Evolutionary conservation across 2,113 vertebrate species (phyloP).

Genomic region (Melanerpes formicivorus): DNA sequence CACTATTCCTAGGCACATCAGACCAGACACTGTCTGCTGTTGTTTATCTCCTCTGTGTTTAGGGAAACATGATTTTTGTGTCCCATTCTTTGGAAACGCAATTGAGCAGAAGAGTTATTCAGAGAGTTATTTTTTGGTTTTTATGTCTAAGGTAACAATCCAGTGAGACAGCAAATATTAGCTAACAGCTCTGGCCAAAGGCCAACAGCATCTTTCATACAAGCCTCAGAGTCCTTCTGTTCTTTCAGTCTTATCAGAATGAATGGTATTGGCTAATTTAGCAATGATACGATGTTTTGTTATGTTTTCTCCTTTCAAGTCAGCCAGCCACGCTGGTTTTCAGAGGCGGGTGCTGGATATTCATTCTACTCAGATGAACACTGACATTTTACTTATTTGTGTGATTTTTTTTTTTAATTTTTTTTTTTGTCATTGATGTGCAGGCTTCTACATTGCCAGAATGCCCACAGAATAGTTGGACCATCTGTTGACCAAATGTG

Average conservation of each 20-base stretch:
- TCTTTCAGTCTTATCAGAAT: slow-evolving; percentile 16
- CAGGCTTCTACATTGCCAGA: slow-evolving; percentile 35
- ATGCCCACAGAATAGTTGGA: slow-evolving; percentile 36
- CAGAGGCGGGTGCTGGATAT: not conserved
- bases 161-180: not conserved
- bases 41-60: not conserved
- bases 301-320: slow-evolving; percentile 26
- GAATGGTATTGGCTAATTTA: slow-evolving; percentile 11
- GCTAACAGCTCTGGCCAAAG: slow-evolving; percentile 26
- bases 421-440: slow-evolving; percentile 47
- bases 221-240: slow-evolving; percentile 8
- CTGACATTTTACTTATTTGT: slow-evolving; percentile 73
- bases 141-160: slow-evolving; percentile 18
- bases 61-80: slow-evolving; percentile 7
- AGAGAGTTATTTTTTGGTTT: not conserved
- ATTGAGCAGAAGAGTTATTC: slow-evolving; percentile 26
- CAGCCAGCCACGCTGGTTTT: slow-evolving; percentile 3
- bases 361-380: slow-evolving; percentile 37
- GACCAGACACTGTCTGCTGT: not conserved
- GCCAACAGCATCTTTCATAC: slow-evolving; percentile 19
- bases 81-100: not conserved
- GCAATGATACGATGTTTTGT: not conserved
- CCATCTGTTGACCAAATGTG: slow-evolving; percentile 74
- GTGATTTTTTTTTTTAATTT: not conserved
- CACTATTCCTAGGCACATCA: not conserved